phyloP scores from a whole-genome alignment of 2,113 vertebrate species.

The Clupea harengus region DNA sequence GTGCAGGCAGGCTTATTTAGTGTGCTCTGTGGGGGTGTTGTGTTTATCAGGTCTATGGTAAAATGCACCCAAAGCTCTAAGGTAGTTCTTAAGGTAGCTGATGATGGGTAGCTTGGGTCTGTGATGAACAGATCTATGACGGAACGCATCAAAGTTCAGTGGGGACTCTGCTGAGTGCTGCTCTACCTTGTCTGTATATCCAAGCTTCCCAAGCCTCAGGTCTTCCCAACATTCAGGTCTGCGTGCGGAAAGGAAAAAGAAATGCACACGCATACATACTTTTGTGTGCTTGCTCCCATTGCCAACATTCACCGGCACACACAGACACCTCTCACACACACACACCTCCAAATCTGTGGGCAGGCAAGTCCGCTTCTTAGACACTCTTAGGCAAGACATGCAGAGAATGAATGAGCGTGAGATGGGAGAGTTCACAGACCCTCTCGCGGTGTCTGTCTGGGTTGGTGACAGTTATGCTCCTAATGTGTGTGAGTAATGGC shows the following conservation, averaged over 20 bases:
- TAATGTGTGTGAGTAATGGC: conserved; percentile 3
- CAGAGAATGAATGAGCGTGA: not conserved
- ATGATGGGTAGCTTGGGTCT: not conserved
- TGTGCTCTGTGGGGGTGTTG: not conserved
- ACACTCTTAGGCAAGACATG: not conserved
- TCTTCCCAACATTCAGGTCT: not conserved
- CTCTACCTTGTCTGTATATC: not conserved
- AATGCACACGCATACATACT: too few species aligned
- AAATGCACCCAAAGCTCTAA: not conserved
- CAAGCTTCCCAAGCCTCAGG: not conserved
- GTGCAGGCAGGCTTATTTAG: not conserved
- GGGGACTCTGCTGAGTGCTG: not conserved
- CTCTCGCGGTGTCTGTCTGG: not conserved
- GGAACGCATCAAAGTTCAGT: not conserved
- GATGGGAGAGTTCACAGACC: not conserved
- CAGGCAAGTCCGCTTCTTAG: not conserved
- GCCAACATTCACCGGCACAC: not conserved
- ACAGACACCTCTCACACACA: not conserved
- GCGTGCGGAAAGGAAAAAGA: not conserved
- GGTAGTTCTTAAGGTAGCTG: not conserved
- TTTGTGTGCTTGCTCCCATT: not conserved
- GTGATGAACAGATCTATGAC: not conserved
- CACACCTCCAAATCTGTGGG: not conserved
- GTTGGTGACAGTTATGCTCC: conserved; percentile 15
- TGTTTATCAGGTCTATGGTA: not conserved